phyloP scores from a whole-genome alignment of 2,888 invertebrate genomes.

The Caenorhabditis becei region DNA sequence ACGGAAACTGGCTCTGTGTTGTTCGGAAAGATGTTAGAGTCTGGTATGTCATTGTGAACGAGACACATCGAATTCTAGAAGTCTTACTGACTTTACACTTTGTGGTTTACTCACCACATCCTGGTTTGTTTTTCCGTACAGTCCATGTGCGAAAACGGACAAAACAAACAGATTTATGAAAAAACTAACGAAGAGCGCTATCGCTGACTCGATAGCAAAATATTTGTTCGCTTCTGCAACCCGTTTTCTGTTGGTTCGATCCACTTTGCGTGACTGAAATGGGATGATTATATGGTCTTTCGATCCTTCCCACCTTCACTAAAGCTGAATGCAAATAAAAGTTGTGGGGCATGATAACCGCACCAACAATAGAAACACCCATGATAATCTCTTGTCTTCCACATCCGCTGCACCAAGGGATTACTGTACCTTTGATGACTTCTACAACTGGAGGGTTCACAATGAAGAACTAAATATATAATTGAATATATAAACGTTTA shows the following conservation, averaged over 20 bases:
- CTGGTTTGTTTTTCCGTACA: slow-evolving; percentile 87
- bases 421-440: slow-evolving; percentile 88
- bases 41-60: slow-evolving; percentile 67
- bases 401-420: slow-evolving; percentile 89
- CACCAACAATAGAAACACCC: slow-evolving; percentile 87
- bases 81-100: not conserved
- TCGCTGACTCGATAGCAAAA: slow-evolving; percentile 88
- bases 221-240: slow-evolving; percentile 91
- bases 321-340: slow-evolving; percentile 92
- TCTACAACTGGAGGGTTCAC: slow-evolving; percentile 87
- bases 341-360: slow-evolving; percentile 95
- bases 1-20: slow-evolving; percentile 76
- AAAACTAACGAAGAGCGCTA: slow-evolving; percentile 88
- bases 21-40: slow-evolving; percentile 73
- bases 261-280: slow-evolving; percentile 88
- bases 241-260: slow-evolving; percentile 87
- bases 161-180: slow-evolving; percentile 93
- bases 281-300: not conserved
- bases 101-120: slow-evolving; percentile 73
- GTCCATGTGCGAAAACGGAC: slow-evolving; percentile 90
- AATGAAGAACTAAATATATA: slow-evolving; percentile 87
- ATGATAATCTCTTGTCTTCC: slow-evolving; percentile 85
- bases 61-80: slow-evolving; percentile 62
- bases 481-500: too few relatives aligned
- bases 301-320: slow-evolving; percentile 86